phyloP scores from a whole-genome alignment of 2,888 invertebrate species.

The Chrysolina haemoptera region DNA sequence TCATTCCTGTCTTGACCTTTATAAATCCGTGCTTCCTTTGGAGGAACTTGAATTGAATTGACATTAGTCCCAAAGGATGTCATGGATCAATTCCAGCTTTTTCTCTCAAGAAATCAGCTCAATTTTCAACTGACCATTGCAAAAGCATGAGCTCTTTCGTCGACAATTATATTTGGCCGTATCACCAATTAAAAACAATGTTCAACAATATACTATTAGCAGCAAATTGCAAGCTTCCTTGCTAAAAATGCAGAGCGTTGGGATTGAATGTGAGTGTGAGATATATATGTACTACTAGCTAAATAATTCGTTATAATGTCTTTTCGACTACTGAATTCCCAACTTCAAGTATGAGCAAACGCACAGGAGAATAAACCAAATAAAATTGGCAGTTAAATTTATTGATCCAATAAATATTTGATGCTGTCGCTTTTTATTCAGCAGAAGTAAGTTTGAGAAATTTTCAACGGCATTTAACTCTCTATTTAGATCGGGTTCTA shows the following conservation, averaged over 20 bases:
- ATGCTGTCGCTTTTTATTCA: too few relatives aligned
- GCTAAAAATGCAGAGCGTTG: neutral
- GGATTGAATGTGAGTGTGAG: neutral
- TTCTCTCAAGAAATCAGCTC: slow-evolving; percentile 7
- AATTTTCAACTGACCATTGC: neutral
- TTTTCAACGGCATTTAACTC: too few relatives aligned
- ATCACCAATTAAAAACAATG: neutral
- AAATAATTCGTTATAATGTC: neutral
- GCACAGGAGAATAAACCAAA: too few relatives aligned
- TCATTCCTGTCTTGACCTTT: neutral
- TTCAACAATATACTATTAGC: slow-evolving; percentile 1
- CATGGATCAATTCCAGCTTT: neutral
- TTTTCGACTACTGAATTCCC: neutral
- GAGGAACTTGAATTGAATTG: neutral
- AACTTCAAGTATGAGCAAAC: neutral
- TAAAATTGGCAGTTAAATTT: too few relatives aligned
- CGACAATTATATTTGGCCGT: neutral
- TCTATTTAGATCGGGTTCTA: too few relatives aligned
- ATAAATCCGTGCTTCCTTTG: neutral
- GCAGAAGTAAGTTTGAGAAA: too few relatives aligned
- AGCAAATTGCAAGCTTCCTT: slow-evolving; percentile 12
- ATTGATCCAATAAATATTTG: too few relatives aligned
- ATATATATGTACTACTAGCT: slow-evolving; percentile 8
- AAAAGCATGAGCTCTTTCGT: slow-evolving; percentile 12
- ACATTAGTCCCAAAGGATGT: neutral